A percentile compares a stretch with the other conserved stretches of the same genome.
Conservation (phyloP, 2,888 invertebrate genomes). For the Graphium colonna region DNA sequence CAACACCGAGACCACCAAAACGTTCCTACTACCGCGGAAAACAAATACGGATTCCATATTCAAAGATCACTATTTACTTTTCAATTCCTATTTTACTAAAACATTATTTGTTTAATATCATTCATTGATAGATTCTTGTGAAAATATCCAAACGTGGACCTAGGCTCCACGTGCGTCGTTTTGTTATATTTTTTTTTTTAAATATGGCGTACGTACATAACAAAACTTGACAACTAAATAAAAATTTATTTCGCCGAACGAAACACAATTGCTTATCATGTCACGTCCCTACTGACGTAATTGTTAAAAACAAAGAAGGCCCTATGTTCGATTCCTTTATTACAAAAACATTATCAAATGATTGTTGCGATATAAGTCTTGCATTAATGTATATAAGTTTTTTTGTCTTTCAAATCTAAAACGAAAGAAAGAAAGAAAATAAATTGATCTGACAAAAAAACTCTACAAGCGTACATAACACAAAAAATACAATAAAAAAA, state of each 20-base stretch:
- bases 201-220: slow-evolving; percentile 16
- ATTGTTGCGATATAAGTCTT: slow-evolving; percentile 22
- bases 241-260: slow-evolving; percentile 21
- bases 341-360: slow-evolving; percentile 20
- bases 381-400: no score
- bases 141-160: no score
- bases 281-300: slow-evolving; percentile 46
- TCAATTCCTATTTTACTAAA: no score
- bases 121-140: no score
- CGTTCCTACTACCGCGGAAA: slow-evolving; percentile 34
- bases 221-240: slow-evolving; percentile 25
- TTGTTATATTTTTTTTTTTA: slow-evolving; percentile 1
- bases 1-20: slow-evolving; percentile 36
- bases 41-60: slow-evolving; percentile 15
- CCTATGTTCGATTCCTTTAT: slow-evolving; percentile 19
- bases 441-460: no score
- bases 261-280: slow-evolving; percentile 43
- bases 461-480: no score
- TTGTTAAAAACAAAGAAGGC: slow-evolving; percentile 18
- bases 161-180: no score
- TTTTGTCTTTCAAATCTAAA: no score
- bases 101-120: no score
- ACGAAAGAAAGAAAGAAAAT: no score
- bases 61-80: not conserved
- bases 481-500: no score